Conservation (phyloP, 2,888 invertebrate genomes). For the Odontocolon sp. region DNA sequence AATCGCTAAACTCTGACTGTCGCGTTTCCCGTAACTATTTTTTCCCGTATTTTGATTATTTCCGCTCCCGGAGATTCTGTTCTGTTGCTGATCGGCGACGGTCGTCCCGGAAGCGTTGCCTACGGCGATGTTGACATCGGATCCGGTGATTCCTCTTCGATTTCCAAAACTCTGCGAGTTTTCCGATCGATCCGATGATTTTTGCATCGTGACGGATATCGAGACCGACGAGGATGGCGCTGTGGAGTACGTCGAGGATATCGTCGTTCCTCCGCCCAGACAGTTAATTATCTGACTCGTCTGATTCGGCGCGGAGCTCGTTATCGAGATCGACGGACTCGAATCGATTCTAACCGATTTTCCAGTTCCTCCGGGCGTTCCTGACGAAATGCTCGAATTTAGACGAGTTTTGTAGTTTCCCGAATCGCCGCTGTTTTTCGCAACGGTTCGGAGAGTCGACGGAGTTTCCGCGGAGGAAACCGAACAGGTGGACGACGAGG, state of each 20-base stretch:
- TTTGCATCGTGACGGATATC: conserved; percentile 46
- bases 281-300: conserved; percentile 56
- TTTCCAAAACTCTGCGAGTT: background rate
- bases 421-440: conserved; percentile 28
- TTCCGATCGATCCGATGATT: background rate
- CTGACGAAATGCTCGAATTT: conserved; percentile 19
- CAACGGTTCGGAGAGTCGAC: conserved; percentile 20
- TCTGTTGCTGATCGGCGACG: conserved; percentile 19
- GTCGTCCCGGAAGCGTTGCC: background rate
- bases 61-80: conserved; percentile 5
- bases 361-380: background rate
- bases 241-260: conserved; percentile 36
- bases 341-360: conserved; percentile 42
- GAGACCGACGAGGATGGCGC: conserved; percentile 48
- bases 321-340: conserved; percentile 24
- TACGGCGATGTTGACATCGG: too few species aligned
- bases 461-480: conserved; percentile 24
- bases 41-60: conserved; percentile 50
- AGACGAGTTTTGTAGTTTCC: conserved; percentile 20
- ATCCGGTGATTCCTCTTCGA: too few species aligned
- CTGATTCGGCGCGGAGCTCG: conserved; percentile 29
- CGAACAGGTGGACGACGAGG: conserved; percentile 38
- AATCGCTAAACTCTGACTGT: conserved; percentile 42
- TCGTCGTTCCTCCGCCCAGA: conserved; percentile 49
- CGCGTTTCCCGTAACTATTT: conserved; percentile 46